These are phyloP conservation scores for Albula goreensis DNA, from an alignment of 2,113 vertebrate species.

Conservation along the genomic window DNA sequence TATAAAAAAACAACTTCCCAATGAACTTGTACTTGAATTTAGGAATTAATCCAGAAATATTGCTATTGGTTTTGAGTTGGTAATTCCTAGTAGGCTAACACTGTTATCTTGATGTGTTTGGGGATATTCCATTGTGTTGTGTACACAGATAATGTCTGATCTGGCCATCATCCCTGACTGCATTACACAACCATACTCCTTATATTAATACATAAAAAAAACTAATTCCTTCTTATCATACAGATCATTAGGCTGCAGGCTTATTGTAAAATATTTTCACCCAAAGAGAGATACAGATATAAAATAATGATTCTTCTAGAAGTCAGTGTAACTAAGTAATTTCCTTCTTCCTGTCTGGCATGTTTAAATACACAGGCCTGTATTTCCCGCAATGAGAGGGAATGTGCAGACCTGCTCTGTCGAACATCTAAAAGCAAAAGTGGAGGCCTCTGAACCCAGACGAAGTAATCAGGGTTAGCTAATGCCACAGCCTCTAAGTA, in stretches of 20 bases:
- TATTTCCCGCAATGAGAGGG: background rate
- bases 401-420: background rate
- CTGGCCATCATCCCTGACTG: background rate
- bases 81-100: background rate
- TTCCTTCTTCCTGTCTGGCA: background rate
- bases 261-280: background rate
- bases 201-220: background rate
- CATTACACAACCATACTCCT: background rate
- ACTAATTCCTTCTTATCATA: background rate
- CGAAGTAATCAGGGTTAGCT: background rate
- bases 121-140: background rate
- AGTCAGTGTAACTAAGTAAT: background rate
- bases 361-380: slow-evolving; percentile 2
- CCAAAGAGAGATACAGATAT: background rate
- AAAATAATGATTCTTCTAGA: background rate
- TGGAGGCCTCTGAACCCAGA: background rate
- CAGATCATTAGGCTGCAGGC: background rate
- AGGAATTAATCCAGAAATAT: background rate
- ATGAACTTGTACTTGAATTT: background rate
- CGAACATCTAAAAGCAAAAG: background rate
- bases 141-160: background rate
- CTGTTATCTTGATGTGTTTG: background rate
- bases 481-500: too few species aligned
- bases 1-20: background rate
- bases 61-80: background rate